A percentile compares a stretch with the other conserved stretches of the same genome.
phyloP scores from a whole-genome alignment of 2,797 vertebrate species.

The Hipposideros larvatus region DNA sequence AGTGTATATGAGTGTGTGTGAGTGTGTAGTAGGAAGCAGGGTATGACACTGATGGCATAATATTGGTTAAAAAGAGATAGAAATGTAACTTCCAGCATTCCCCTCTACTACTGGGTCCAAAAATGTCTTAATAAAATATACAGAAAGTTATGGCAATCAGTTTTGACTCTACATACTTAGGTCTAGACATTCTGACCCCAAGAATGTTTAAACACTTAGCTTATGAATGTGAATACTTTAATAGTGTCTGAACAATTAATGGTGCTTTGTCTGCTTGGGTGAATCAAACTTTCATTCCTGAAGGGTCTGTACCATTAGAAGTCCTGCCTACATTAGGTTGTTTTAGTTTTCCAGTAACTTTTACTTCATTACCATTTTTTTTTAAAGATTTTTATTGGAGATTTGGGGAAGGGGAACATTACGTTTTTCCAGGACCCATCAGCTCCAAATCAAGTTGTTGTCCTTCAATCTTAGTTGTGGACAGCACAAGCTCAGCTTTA shows the following conservation, averaged over 20 bases:
- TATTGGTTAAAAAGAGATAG: background rate
- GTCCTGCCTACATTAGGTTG: no score
- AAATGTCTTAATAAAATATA: background rate
- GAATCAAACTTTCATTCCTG: no score
- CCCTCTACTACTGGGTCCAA: background rate
- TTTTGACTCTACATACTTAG: background rate
- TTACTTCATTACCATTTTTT: no score
- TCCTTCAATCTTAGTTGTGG: no score
- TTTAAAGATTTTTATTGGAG: no score
- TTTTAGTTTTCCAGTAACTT: no score
- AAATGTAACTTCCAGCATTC: background rate
- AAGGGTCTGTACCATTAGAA: no score
- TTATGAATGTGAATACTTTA: slow-evolving; percentile 9
- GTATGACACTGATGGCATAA: background rate
- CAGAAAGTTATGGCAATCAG: background rate
- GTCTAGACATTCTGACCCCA: background rate
- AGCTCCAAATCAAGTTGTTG: no score
- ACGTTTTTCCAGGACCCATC: no score
- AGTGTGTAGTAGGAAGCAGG: background rate
- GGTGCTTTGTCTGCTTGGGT: no score
- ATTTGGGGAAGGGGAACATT: no score
- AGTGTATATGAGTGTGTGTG: background rate
- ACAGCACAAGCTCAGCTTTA: no score
- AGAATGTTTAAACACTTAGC: background rate
- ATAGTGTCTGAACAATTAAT: background rate